Percentiles rank a stretch among this genome's conserved stretches.
Evolutionary conservation across 2,113 vertebrate genomes (phyloP).

Genomic region (Rhinopomastus cyanomelas): DNA sequence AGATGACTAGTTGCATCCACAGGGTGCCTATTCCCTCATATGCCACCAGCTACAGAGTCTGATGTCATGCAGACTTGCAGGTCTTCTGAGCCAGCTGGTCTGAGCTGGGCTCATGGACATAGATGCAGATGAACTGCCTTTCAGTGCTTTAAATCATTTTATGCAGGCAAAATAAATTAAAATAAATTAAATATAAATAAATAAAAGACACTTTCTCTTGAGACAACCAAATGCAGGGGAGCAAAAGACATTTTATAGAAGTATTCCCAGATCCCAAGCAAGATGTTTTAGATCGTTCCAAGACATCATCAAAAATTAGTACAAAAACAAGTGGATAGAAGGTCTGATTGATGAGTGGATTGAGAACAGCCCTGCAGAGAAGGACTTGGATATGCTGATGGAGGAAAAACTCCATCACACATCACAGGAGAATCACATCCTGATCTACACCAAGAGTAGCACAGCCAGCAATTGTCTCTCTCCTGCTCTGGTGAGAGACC

Average conservation of each 20-base stretch:
- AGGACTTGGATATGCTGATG: no score
- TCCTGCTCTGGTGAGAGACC: no score
- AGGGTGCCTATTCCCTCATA: rapidly evolving
- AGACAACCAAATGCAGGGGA: neutral
- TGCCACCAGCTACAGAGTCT: neutral
- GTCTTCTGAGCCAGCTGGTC: neutral
- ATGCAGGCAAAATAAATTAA: neutral
- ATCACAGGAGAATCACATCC: no score
- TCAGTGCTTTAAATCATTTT: neutral
- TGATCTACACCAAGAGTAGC: no score
- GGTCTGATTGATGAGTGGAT: no score
- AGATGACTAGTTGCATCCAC: neutral
- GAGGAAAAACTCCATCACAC: no score
- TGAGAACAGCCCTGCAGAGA: no score
- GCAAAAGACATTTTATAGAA: neutral
- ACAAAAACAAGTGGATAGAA: neutral
- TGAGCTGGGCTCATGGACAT: neutral
- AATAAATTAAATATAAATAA: neutral
- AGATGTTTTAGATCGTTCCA: neutral
- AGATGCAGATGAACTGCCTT: neutral
- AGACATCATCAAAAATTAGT: neutral
- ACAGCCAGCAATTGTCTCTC: no score
- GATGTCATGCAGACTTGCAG: neutral
- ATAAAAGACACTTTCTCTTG: neutral
- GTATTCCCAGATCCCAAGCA: neutral